Conservation (phyloP, 2,888 invertebrate species). For the Stomorhina lunata region DNA sequence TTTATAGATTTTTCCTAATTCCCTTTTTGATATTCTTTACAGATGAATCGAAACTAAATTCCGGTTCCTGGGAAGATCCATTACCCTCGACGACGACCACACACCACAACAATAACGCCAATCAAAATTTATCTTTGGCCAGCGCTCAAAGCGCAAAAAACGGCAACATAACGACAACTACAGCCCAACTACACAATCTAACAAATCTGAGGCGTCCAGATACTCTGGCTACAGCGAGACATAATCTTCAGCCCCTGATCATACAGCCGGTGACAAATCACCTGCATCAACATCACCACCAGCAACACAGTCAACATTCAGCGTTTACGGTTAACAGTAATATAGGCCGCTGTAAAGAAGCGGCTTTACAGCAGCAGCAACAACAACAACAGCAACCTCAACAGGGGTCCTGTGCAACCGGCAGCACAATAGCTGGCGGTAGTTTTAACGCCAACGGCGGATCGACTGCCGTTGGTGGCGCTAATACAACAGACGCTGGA, state of each 20-base stretch:
- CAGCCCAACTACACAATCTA: constrained; percentile 76
- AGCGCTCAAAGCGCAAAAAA: constrained; percentile 59
- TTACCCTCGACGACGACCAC: constrained; percentile 67
- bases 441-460: constrained; percentile 78
- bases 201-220: constrained; percentile 74
- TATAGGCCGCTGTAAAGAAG: constrained; percentile 64
- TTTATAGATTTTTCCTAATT: no score
- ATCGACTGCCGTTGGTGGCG: constrained; percentile 70
- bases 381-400: constrained; percentile 63
- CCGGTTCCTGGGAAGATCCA: constrained; percentile 89
- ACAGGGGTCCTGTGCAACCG: constrained; percentile 62
- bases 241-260: constrained; percentile 71
- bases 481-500: constrained; percentile 64
- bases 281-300: constrained; percentile 71
- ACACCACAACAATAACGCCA: constrained; percentile 40
- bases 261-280: constrained; percentile 67
- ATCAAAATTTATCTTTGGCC: constrained; percentile 37
- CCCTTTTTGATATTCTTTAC: constrained; percentile 73
- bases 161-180: constrained; percentile 74
- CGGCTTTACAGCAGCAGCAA: constrained; percentile 60
- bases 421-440: constrained; percentile 77
- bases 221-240: constrained; percentile 70
- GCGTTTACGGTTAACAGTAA: constrained; percentile 66
- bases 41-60: constrained; percentile 90
- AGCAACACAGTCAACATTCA: constrained; percentile 63